Base-by-base conservation (phyloP, 2,113 vertebrate genomes). In the Pollachius pollachius region DNA sequence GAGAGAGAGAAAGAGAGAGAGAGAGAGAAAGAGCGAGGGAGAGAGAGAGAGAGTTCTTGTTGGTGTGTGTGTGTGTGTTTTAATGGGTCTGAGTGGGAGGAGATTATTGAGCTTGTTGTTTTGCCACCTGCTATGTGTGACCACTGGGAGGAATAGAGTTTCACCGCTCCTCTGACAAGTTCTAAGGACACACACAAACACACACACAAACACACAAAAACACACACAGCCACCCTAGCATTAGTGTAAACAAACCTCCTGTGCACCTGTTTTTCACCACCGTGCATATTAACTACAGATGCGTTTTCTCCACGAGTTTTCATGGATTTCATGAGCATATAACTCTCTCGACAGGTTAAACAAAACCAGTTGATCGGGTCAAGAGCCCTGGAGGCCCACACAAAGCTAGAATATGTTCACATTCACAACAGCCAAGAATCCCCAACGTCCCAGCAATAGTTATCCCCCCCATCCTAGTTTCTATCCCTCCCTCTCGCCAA, bases 91-190 rank as follows among this genome's bases (percentile, higher is more conserved):
- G 11, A 11, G 52, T 54, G 52, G 52, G 52, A 15, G 52, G 52
- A 54, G 52, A 16, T 54, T 54, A 16, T 17, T n/a, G 62, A 62
- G 37, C 52, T 62, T 12, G 72, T 64, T 64, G 62, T 77, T 75
- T 75, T 75, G 30, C 48, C 64, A 81, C 67, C 75, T 81, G 78
- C 72, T 76, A 19, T 69, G 64, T 77, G 65, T 75, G 74, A 77
- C 68, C 67, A 62, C 63, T 30, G 56, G 61, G 52, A 73, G 67
- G 72, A 21, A 70, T 58, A 17, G 52, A 69, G 70, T 79, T 83
- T 77, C 67, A 69, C 65, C 48, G 60, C 69, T 73, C 74, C 64
- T 71, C 65, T n/a, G 63, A 74, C 69, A 65, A 65, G 70, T 72
- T 75, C 57, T 27, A 9, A 64, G 48, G 63, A 73, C 25, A 65